These are phyloP conservation scores for Pristionchus arcanus DNA, from an alignment of 2,888 invertebrate species.

Conservation along the genomic window DNA sequence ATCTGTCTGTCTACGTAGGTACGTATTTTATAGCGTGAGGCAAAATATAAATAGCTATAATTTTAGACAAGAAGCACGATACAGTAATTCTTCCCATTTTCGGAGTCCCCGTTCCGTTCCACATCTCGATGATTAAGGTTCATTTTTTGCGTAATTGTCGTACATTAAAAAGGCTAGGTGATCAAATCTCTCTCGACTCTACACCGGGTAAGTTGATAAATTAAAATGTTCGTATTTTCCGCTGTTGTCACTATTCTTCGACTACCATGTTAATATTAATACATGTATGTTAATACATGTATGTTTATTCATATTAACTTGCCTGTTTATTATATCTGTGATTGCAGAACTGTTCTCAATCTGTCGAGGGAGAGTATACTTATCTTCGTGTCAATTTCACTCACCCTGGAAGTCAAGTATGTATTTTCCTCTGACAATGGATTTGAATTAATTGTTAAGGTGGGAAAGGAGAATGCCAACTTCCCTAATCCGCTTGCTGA, in stretches of 20 bases:
- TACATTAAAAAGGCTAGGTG: no score
- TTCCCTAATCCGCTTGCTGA: constrained; percentile 96
- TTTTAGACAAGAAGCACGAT: constrained; percentile 93
- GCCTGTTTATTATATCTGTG: neutral
- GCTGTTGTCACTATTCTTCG: neutral
- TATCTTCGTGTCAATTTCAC: constrained; percentile 98
- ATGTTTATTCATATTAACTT: no score
- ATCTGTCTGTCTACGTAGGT: constrained; percentile 95
- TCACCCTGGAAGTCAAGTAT: constrained; percentile 87
- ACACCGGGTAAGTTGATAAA: no score
- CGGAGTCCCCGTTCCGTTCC: constrained; percentile 96
- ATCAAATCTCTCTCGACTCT: no score
- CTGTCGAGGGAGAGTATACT: constrained; percentile 98
- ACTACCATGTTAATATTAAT: no score
- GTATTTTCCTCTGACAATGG: neutral
- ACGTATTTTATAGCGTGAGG: constrained; percentile 70
- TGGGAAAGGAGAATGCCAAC: constrained; percentile 87
- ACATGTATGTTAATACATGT: no score
- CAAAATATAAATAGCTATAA: constrained; percentile 72
- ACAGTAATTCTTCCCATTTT: constrained; percentile 95
- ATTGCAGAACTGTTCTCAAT: constrained; percentile 92
- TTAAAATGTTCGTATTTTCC: constrained; percentile 25
- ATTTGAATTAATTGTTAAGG: neutral
- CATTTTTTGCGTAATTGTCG: no score
- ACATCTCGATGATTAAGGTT: constrained; percentile 95